phyloP scores from a whole-genome alignment of 1,140 invertebrate species.

The Chionoecetes opilio region DNA sequence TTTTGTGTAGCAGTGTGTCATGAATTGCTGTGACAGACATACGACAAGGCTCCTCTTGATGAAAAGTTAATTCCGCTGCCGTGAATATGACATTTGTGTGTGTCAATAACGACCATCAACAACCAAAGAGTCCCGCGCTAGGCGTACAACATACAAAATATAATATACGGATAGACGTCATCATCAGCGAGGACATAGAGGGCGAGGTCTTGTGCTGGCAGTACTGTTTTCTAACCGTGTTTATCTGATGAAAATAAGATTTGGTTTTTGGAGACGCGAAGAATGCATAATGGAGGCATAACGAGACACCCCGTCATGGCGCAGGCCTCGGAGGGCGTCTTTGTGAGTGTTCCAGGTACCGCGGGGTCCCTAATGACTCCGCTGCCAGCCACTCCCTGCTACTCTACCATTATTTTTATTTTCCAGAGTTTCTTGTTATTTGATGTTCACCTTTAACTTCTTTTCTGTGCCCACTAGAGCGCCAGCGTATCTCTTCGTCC shows the following conservation, averaged over 20 bases:
- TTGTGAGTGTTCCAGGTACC: slow-evolving; percentile 32
- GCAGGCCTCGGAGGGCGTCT: background rate
- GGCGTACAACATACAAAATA: no score
- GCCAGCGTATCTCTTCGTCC: background rate
- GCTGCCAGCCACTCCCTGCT: background rate
- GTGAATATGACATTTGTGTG: no score
- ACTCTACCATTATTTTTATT: background rate
- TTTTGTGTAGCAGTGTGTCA: no score
- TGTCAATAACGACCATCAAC: no score
- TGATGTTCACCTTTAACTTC: background rate
- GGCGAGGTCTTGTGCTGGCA: background rate
- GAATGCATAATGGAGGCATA: slow-evolving; percentile 39
- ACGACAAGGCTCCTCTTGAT: no score
- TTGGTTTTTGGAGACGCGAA: background rate
- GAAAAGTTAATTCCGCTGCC: no score
- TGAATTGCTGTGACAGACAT: no score
- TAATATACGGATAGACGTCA: no score
- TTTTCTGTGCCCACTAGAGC: background rate
- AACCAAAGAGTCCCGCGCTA: no score
- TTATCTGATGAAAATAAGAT: slow-evolving; percentile 47
- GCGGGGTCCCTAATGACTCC: background rate
- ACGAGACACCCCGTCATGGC: no score
- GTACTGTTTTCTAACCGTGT: slow-evolving; percentile 34
- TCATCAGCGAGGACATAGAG: background rate
- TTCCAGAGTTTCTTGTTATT: slow-evolving; percentile 9